These are phyloP conservation scores for Probosciger aterrimus DNA, from an alignment of 2,113 vertebrate genomes.

Conservation along the genomic window DNA sequence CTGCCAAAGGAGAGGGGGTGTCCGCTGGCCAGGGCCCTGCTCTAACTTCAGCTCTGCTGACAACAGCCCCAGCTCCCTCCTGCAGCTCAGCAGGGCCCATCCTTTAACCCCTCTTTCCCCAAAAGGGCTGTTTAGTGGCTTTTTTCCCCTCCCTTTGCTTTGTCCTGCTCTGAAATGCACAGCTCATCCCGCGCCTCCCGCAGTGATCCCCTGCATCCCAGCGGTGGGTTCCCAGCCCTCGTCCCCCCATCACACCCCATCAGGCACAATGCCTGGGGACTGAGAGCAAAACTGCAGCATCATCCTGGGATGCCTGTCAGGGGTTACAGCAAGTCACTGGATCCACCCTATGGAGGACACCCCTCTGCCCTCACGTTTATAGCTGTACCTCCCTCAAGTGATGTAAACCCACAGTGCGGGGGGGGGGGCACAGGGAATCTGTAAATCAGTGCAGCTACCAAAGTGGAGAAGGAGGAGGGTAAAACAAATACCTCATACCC, in stretches of 20 bases:
- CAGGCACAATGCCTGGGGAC: background rate
- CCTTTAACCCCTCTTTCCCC: background rate
- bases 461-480: background rate
- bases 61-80: background rate
- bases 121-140: background rate
- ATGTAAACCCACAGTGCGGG: background rate
- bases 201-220: background rate
- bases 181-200: background rate
- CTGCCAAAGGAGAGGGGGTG: background rate
- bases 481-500: background rate
- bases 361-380: background rate
- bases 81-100: background rate
- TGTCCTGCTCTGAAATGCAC: background rate
- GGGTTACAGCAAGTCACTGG: background rate
- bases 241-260: fast-evolving
- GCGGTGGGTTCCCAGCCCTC: fast-evolving
- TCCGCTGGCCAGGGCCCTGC: background rate
- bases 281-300: fast-evolving
- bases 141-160: background rate
- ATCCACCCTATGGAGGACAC: background rate
- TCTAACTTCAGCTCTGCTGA: background rate
- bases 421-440: background rate
- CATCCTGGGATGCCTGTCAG: background rate
- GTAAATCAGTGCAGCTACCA: background rate
- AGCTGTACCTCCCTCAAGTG: background rate